These are phyloP conservation scores for Oxyruncus cristatus DNA, from an alignment of 2,113 vertebrate genomes.

Conservation along the genomic window DNA sequence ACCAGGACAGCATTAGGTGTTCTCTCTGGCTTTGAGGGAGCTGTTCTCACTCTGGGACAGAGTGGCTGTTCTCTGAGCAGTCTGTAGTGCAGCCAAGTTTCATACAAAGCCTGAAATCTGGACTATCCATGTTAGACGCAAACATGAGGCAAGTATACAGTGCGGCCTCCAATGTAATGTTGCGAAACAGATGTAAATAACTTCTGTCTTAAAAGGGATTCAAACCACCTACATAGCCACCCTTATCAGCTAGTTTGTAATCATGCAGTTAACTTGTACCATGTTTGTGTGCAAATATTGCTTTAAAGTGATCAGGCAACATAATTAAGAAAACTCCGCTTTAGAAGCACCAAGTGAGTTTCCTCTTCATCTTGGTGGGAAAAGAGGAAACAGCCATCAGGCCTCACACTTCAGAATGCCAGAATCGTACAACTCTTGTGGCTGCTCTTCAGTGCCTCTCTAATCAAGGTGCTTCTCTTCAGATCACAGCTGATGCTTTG, in stretches of 20 bases:
- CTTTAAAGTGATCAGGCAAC: slow-evolving; percentile 59
- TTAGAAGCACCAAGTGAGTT: slow-evolving; percentile 19
- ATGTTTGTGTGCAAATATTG: slow-evolving; percentile 68
- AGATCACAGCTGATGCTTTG: slow-evolving; percentile 5
- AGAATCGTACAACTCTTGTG: neutral
- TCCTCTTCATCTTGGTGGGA: slow-evolving; percentile 48
- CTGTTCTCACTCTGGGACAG: neutral
- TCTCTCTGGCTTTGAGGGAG: neutral
- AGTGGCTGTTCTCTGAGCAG: neutral
- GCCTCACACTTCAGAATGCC: neutral
- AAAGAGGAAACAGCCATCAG: slow-evolving; percentile 24
- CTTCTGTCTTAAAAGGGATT: slow-evolving; percentile 44
- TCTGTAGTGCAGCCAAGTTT: neutral
- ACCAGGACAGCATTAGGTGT: neutral
- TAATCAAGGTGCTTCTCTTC: slow-evolving; percentile 52
- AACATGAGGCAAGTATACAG: neutral
- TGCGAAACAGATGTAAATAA: slow-evolving; percentile 53
- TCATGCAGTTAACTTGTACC: slow-evolving; percentile 1
- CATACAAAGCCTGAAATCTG: neutral
- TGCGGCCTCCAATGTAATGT: neutral
- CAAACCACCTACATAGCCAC: slow-evolving; percentile 8
- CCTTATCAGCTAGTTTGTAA: slow-evolving; percentile 51
- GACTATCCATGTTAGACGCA: neutral
- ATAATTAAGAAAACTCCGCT: slow-evolving; percentile 64
- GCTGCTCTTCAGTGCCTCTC: slow-evolving; percentile 41